Conservation (phyloP, 1,140 invertebrate genomes). For the Leptestheria dahalacensis region DNA sequence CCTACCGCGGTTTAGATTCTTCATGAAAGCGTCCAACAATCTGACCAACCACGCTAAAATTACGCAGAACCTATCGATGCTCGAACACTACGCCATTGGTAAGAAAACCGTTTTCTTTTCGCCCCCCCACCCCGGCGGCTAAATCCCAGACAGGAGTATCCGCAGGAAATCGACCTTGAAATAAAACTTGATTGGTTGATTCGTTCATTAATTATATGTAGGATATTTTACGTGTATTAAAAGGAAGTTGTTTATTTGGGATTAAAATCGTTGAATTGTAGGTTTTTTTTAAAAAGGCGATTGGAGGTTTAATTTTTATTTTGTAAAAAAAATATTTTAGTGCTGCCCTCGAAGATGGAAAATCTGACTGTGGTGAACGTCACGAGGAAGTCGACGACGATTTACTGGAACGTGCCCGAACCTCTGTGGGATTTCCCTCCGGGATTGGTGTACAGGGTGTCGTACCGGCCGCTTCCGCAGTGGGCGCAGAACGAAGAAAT, state of each 20-base stretch:
- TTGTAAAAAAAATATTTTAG: constrained; percentile 24
- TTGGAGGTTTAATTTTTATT: background rate
- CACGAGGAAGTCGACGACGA: constrained; percentile 25
- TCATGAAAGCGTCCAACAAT: background rate
- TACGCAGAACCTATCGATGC: background rate
- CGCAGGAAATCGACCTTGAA: too few species aligned
- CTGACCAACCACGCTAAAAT: background rate
- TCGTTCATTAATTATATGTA: too few species aligned
- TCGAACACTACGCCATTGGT: background rate
- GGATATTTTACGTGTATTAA: too few species aligned
- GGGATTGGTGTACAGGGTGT: constrained; percentile 40
- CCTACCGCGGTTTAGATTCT: background rate
- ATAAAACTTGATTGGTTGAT: too few species aligned
- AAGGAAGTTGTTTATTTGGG: too few species aligned
- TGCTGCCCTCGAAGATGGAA: constrained; percentile 39
- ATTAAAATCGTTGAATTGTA: too few species aligned
- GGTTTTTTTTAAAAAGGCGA: too few species aligned
- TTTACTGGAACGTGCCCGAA: constrained; percentile 38
- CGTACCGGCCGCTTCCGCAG: constrained; percentile 40
- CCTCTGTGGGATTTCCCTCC: constrained; percentile 39
- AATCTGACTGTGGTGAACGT: constrained; percentile 37
- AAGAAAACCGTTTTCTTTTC: background rate
- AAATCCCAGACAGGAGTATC: too few species aligned
- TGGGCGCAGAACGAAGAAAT: constrained; percentile 32
- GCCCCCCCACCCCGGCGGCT: too few species aligned